Percentiles rank a stretch among this genome's conserved stretches.
Evolutionary conservation across 37 sponge, comb jelly and placozoan genomes (phyloP).

Genomic region (Chondrosia reniformis): DNA sequence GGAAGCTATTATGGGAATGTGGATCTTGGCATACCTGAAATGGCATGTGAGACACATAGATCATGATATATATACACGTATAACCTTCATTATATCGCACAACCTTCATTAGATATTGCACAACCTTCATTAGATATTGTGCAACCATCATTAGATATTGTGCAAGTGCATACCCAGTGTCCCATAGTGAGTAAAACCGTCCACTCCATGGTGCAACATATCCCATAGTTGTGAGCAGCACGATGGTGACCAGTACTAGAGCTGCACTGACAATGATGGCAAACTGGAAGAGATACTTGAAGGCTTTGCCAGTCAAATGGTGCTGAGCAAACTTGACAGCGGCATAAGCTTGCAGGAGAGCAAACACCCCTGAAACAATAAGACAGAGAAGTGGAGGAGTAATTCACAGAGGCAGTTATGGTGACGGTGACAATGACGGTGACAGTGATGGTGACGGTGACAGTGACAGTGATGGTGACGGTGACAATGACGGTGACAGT

Average conservation of each 20-base stretch:
- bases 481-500: background rate
- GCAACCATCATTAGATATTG: background rate
- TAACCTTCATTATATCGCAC: too few relatives aligned
- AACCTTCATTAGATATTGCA: too few relatives aligned
- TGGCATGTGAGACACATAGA: background rate
- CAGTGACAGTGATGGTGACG: background rate
- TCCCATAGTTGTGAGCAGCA: constrained; percentile 84
- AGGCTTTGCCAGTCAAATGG: constrained; percentile 59
- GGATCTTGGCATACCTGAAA: constrained; percentile 97
- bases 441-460: background rate
- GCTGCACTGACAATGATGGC: constrained; percentile 61
- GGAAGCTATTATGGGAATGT: constrained; percentile 99
- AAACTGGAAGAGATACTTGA: constrained; percentile 52
- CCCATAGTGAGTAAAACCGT: constrained; percentile 96
- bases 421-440: background rate
- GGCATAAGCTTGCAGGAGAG: constrained; percentile 58
- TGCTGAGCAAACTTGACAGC: constrained; percentile 65
- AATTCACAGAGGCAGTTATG: constrained; percentile 31
- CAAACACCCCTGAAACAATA: constrained; percentile 39
- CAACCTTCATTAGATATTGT: background rate
- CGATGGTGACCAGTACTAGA: constrained; percentile 79
- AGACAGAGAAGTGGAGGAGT: constrained; percentile 25
- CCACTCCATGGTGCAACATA: constrained; percentile 99
- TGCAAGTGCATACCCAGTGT: constrained; percentile 78
- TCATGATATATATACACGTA: too few relatives aligned